These are phyloP conservation scores for Zingel zingel DNA, from an alignment of 2,113 vertebrate genomes.

Conservation along the genomic window DNA sequence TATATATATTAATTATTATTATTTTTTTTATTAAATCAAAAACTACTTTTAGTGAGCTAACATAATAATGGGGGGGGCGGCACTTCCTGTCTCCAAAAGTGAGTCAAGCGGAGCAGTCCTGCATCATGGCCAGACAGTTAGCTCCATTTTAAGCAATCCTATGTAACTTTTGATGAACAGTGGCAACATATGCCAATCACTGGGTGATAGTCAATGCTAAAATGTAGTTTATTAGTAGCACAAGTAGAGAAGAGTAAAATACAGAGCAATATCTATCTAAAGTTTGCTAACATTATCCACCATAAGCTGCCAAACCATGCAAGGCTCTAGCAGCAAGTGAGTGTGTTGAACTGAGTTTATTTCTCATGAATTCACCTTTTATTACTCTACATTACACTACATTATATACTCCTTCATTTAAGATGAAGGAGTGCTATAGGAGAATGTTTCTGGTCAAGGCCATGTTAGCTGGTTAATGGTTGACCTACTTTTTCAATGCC, in stretches of 20 bases:
- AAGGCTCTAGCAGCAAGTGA: neutral
- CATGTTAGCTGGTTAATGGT: conserved; percentile 92
- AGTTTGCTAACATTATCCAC: neutral
- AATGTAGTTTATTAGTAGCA: neutral
- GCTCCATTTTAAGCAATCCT: neutral
- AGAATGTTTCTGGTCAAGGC: conserved; percentile 86
- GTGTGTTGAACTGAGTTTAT: neutral
- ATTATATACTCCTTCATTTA: too few relatives aligned
- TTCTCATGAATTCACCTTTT: neutral
- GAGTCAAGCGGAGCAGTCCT: neutral
- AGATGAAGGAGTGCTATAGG: conserved; percentile 70
- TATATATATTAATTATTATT: too few relatives aligned
- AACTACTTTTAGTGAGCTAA: too few relatives aligned
- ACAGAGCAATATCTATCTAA: neutral
- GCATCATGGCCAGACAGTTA: neutral
- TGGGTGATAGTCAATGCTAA: neutral
- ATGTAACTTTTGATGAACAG: neutral
- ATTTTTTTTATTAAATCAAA: too few relatives aligned
- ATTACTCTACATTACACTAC: too few relatives aligned
- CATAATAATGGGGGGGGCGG: too few relatives aligned
- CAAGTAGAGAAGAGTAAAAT: neutral
- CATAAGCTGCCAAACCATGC: neutral
- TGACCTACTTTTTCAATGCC: conserved; percentile 92
- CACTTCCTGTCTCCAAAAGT: neutral
- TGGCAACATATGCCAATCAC: neutral